Base-by-base conservation (phyloP, 92 coral and sea anemone species). In the Blastomussa wellsi region DNA sequence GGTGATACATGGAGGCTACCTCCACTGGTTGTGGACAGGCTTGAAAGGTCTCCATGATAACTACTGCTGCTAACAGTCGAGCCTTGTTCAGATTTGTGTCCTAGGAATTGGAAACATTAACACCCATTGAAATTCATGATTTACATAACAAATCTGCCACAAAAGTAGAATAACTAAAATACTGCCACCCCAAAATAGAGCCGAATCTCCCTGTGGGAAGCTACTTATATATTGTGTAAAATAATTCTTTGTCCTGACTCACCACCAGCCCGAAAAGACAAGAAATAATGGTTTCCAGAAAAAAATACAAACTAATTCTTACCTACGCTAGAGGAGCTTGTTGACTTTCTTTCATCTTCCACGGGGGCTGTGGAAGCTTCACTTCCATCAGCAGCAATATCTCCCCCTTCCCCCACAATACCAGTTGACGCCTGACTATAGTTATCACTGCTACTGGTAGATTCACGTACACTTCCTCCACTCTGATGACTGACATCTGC, bases 381-480 rank as follows among this genome's bases (percentile, higher is more conserved):
- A 66, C 95, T 80, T 0, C 59, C 35, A 74, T 92, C 94, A 55
- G 82, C 72, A 42, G 82, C 94, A 19, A 81, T 88, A 80, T 91
- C 92, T 32, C 55, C 79, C 29, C 48, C 88, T 65, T 82, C 88
- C 10, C 90, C 94, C 7, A 92, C 87, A 74, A 87, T 67, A 17
- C 91, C 94, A 65, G 95, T 92, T 24, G 94, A 94, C 8, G 95
- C 98, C 28, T 94, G 89, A 77, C 95, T 92, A 14, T 87, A 70
- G 47, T 83, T 78, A 64, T 38, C 76, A 35, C 20, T 11, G 60
- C 55, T 76, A 37, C 65, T 72, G 38, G 71, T 73, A 9, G 88
- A 53, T 2, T 80, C 76, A 68, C 48, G 76, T 35, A 57, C 73
- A 49, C 52, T 82, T 16, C 77, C 67, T 65, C 91, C 82, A 72